Conservation (phyloP, 2,888 invertebrate genomes). For the Aricia artaxerxes region DNA sequence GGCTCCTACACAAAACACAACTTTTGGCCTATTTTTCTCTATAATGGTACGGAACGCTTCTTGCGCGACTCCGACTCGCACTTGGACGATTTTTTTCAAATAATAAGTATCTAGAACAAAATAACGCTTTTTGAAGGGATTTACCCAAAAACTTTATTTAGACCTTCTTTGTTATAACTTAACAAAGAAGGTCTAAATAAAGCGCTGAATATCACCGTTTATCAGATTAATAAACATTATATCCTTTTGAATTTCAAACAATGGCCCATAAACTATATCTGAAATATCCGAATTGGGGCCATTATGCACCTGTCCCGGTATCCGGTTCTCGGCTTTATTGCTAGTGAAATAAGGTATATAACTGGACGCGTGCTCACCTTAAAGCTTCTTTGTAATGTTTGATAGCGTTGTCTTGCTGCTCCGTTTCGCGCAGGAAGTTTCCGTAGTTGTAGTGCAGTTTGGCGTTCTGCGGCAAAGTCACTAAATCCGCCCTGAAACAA, state of each 20-base stretch:
- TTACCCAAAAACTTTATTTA: neutral
- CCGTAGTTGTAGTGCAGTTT: conserved; percentile 96
- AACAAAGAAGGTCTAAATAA: conserved; percentile 18
- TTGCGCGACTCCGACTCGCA: too few relatives aligned
- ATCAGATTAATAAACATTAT: conserved; percentile 19
- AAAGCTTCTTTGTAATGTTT: conserved; percentile 90
- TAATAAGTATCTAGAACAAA: neutral
- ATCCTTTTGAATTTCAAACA: conserved; percentile 17
- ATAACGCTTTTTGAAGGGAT: neutral
- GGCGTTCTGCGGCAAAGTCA: conserved; percentile 91
- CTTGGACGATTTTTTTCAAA: too few relatives aligned
- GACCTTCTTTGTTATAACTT: neutral
- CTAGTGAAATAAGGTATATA: neutral
- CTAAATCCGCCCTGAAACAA: conserved; percentile 88
- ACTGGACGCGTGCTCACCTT: conserved; percentile 75
- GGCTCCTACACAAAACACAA: too few relatives aligned
- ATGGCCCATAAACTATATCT: conserved; percentile 21
- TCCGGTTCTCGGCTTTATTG: neutral
- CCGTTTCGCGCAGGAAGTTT: conserved; percentile 89
- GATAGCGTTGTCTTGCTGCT: conserved; percentile 86
- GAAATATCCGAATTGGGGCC: conserved; percentile 2
- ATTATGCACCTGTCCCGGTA: neutral
- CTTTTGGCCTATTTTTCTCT: too few relatives aligned
- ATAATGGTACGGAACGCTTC: too few relatives aligned
- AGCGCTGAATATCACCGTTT: conserved; percentile 5